These are phyloP conservation scores for Maccullochella peelii DNA, from an alignment of 2,113 vertebrate genomes.

Conservation along the genomic window DNA sequence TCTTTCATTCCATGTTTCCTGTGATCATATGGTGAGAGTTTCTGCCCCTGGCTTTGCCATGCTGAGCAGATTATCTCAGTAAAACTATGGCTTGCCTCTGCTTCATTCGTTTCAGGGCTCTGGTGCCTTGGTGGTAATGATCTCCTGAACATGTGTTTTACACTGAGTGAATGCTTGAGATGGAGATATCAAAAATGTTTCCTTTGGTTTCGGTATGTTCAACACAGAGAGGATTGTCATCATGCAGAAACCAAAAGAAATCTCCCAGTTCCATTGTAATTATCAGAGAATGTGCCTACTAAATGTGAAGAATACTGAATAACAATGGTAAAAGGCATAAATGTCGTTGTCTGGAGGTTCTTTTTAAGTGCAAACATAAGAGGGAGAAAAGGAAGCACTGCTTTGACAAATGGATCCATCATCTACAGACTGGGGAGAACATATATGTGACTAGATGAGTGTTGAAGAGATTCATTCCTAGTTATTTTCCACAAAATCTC, in stretches of 20 bases:
- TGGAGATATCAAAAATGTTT: background rate
- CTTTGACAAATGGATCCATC: slow-evolving; percentile 42
- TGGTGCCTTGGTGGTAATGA: slow-evolving; percentile 4
- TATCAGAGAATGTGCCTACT: background rate
- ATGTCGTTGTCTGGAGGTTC: background rate
- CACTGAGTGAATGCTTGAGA: background rate
- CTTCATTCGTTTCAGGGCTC: background rate
- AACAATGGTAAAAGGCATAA: background rate
- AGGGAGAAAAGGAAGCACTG: slow-evolving; percentile 14
- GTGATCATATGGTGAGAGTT: background rate
- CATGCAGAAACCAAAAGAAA: background rate
- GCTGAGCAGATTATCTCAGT: slow-evolving; percentile 21
- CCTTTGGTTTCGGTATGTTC: background rate
- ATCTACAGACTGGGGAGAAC: slow-evolving; percentile 5
- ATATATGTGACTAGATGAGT: slow-evolving; percentile 40
- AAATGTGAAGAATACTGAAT: background rate
- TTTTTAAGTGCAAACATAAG: slow-evolving; percentile 6
- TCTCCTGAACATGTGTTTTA: slow-evolving; percentile 25
- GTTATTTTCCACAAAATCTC: slow-evolving; percentile 59
- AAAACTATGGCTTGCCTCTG: background rate
- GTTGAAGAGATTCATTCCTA: slow-evolving; percentile 49
- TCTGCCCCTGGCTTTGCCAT: slow-evolving; percentile 3
- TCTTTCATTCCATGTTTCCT: slow-evolving; percentile 21
- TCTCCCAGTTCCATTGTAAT: background rate
- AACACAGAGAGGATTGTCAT: background rate